Percentiles rank a stretch among this genome's conserved stretches.
Evolutionary conservation across 1,140 invertebrate species (phyloP).

Genomic region (Neocloeon triangulifer): DNA sequence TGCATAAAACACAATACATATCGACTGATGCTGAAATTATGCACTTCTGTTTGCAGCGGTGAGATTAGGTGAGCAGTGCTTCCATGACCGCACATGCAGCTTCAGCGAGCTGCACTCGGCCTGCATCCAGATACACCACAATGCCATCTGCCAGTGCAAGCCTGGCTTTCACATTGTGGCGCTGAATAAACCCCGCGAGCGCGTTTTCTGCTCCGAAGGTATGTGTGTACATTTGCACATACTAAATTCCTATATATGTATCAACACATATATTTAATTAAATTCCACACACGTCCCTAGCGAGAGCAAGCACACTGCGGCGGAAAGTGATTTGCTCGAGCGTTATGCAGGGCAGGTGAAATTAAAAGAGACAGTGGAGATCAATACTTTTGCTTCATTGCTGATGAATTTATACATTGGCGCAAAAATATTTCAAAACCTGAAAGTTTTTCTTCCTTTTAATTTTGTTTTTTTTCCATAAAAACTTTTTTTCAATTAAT

Average conservation of each 20-base stretch:
- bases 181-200: slow-evolving; percentile 42
- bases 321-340: not conserved
- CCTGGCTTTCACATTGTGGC: slow-evolving; percentile 51
- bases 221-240: slow-evolving; percentile 8
- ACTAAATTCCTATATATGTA: not conserved
- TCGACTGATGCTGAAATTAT: too few species aligned
- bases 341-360: too few species aligned
- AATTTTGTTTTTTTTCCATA: too few species aligned
- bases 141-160: slow-evolving; percentile 61
- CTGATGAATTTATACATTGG: too few species aligned
- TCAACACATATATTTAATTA: too few species aligned
- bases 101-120: slow-evolving; percentile 52
- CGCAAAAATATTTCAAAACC: too few species aligned
- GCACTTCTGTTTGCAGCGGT: slow-evolving; percentile 38
- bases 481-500: too few species aligned
- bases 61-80: slow-evolving; percentile 61
- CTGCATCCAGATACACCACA: slow-evolving; percentile 60
- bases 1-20: slow-evolving; percentile 5
- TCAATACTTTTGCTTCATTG: too few species aligned
- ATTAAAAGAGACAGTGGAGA: too few species aligned
- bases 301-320: too few species aligned
- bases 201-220: slow-evolving; percentile 64
- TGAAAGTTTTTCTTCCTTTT: too few species aligned
- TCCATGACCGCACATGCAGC: slow-evolving; percentile 52
- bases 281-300: too few species aligned